Percentiles rank a stretch among this genome's conserved stretches.
Evolutionary conservation across 30 jellyfish, hydroid and myxozoan genomes (phyloP).

Genomic region (Hydra vulgaris): DNA sequence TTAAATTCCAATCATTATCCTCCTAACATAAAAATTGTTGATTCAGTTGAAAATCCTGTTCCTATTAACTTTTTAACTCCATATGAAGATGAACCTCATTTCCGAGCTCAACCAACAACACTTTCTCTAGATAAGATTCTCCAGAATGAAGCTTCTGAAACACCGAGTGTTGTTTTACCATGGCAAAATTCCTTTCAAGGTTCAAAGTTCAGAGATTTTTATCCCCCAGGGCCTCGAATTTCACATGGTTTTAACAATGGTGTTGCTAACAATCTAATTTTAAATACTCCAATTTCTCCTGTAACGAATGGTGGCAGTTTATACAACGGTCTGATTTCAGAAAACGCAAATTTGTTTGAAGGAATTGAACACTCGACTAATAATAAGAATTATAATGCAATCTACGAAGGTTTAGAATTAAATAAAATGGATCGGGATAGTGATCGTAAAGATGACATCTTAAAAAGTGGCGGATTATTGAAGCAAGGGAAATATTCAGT

Average conservation of each 20-base stretch:
- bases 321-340: not conserved
- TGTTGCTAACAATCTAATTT: too few species aligned
- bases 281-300: not conserved
- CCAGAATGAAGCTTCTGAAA: constrained; percentile 6
- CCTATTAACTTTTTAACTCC: not conserved
- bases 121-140: not conserved
- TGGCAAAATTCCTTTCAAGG: not conserved
- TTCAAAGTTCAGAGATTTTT: too few species aligned
- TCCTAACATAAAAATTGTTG: not conserved
- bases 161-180: not conserved
- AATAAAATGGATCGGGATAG: not conserved
- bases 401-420: not conserved
- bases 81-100: not conserved
- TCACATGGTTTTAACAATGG: too few species aligned
- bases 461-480: not conserved
- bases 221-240: too few species aligned
- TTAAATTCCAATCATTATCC: not conserved
- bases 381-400: not conserved
- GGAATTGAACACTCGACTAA: not conserved
- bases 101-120: not conserved
- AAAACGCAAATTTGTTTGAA: not conserved
- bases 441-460: not conserved
- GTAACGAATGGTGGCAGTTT: not conserved
- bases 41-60: not conserved
- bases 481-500: not conserved